Percentiles rank a stretch among this genome's conserved stretches.
These are phyloP conservation scores for Pantherophis guttatus DNA, from an alignment of 2,113 vertebrate species.

Conservation along the genomic window DNA sequence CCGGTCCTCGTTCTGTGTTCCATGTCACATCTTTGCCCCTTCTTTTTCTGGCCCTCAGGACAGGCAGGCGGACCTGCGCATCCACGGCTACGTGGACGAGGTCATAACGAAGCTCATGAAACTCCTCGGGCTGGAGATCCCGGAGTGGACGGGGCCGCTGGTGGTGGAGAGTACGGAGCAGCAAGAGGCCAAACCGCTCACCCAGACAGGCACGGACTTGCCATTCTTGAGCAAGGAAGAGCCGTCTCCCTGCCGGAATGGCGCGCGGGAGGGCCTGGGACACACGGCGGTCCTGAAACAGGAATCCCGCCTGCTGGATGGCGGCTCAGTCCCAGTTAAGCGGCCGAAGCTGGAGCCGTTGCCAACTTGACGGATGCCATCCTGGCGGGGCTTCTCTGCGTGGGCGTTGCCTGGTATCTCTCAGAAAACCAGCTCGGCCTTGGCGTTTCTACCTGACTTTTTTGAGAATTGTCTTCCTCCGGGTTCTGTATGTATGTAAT, in stretches of 20 bases:
- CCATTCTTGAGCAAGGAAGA: constrained; percentile 35
- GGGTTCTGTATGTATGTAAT: constrained; percentile 15
- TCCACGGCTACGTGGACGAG: constrained; percentile 88
- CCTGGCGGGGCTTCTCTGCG: background rate
- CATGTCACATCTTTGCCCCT: fast-evolving
- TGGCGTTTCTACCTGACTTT: constrained; percentile 51
- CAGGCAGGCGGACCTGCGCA: constrained; percentile 85
- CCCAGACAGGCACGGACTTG: background rate
- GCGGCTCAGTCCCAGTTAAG: constrained; percentile 2
- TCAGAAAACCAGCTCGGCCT: constrained; percentile 1
- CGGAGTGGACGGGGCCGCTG: constrained; percentile 83
- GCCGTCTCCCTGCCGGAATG: background rate
- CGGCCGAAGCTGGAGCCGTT: constrained; percentile 67
- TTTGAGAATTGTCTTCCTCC: constrained; percentile 18
- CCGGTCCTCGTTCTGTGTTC: background rate
- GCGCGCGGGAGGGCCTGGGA: background rate
- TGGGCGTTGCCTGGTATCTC: background rate
- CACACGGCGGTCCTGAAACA: constrained; percentile 12
- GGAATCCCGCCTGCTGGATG: constrained; percentile 27
- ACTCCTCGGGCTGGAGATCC: constrained; percentile 82
- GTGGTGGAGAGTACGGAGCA: constrained; percentile 63
- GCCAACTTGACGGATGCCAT: constrained; percentile 48
- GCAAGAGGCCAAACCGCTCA: background rate
- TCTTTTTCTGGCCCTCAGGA: constrained; percentile 69
- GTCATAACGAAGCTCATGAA: constrained; percentile 88